Evolutionary conservation across 2,888 invertebrate genomes (phyloP).

Genomic region (Zootermopsis nevadensis): DNA sequence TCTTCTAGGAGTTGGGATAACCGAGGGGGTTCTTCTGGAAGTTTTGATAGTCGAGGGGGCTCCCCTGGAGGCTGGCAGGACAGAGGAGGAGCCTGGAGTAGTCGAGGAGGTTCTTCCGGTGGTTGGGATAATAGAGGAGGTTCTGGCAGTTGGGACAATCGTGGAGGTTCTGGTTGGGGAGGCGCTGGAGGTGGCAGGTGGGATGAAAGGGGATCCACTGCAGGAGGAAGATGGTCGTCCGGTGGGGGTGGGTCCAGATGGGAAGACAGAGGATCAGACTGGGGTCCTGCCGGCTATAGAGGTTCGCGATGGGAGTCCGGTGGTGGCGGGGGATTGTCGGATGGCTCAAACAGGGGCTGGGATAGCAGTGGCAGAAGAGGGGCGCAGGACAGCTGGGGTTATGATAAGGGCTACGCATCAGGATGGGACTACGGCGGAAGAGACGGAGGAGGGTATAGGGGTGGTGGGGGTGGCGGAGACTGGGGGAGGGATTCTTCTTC

Average conservation of each 20-base stretch:
- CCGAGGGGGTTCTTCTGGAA: not conserved
- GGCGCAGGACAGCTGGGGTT: constrained; percentile 44
- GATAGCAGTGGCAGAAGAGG: constrained; percentile 19
- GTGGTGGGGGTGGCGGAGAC: constrained; percentile 29
- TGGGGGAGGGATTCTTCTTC: not conserved
- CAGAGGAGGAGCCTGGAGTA: not conserved
- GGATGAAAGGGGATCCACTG: constrained; percentile 25
- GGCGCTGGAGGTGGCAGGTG: constrained; percentile 15
- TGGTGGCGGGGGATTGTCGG: constrained; percentile 21
- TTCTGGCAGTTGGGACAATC: not conserved
- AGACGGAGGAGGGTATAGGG: constrained; percentile 20
- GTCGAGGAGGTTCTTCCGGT: not conserved
- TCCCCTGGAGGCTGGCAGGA: not conserved
- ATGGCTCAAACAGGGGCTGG: constrained; percentile 25
- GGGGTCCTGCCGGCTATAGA: constrained; percentile 16
- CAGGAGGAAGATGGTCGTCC: constrained; percentile 11
- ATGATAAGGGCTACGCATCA: constrained; percentile 49
- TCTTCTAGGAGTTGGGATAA: constrained; percentile 30
- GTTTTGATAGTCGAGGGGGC: not conserved
- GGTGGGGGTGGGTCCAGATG: constrained; percentile 8
- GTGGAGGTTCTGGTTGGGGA: not conserved
- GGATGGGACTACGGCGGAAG: constrained; percentile 44
- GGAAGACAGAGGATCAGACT: constrained; percentile 32
- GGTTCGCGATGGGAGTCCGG: not conserved
- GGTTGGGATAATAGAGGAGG: constrained; percentile 14